Evolutionary conservation across 2,113 vertebrate species (phyloP).

Genomic region (Phainopepla nitens): DNA sequence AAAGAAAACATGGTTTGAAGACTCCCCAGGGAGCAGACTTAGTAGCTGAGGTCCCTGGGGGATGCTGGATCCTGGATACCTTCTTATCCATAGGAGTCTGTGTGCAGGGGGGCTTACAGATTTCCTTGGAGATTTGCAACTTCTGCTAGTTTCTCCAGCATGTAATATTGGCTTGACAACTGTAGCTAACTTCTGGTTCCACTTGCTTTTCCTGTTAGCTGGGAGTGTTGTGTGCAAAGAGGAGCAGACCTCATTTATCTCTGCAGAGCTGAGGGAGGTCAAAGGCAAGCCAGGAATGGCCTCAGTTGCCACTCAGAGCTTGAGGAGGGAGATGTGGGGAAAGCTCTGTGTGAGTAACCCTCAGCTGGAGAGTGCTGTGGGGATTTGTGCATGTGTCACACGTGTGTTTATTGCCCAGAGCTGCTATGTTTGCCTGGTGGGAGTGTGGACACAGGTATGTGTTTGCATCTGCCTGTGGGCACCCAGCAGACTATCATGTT

Average conservation of each 20-base stretch:
- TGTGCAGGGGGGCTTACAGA: neutral
- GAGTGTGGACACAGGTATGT: fast-evolving
- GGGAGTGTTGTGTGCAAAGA: neutral
- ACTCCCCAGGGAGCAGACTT: neutral
- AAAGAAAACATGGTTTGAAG: neutral
- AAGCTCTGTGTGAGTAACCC: neutral
- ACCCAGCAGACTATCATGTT: neutral
- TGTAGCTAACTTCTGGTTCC: constrained; percentile 55
- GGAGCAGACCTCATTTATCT: fast-evolving
- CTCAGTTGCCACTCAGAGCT: neutral
- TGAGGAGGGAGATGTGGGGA: neutral
- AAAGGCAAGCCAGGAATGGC: neutral
- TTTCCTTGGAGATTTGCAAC: neutral
- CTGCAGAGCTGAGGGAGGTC: neutral
- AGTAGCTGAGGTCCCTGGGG: neutral
- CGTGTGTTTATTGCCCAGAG: fast-evolving
- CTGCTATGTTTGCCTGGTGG: neutral
- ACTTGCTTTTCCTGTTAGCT: constrained; percentile 16
- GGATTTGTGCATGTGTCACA: neutral
- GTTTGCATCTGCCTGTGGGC: neutral
- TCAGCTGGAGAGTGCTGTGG: neutral
- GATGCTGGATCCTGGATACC: neutral
- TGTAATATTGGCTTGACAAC: constrained; percentile 43
- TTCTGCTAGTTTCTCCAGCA: constrained; percentile 3
- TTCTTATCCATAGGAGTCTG: neutral